Conservation (phyloP, 30 jellyfish, hydroid and myxozoan genomes). For the Cassiopea xamachana region DNA sequence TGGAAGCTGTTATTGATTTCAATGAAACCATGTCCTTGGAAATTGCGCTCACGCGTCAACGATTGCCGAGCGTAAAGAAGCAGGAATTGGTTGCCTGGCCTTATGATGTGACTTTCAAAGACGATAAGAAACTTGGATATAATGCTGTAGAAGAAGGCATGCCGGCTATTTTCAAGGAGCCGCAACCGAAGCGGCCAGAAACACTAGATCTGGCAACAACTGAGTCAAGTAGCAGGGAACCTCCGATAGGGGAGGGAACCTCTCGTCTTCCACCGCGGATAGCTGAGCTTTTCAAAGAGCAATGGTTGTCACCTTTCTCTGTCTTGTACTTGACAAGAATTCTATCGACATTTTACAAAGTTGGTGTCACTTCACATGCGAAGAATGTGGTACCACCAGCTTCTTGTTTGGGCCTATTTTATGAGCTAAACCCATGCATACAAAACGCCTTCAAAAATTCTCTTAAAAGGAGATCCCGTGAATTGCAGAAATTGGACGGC, state of each 20-base stretch:
- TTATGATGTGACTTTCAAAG: conserved; percentile 23
- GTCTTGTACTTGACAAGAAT: conserved; percentile 56
- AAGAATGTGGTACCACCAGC: conserved; percentile 20
- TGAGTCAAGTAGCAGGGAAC: background rate
- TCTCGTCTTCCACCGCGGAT: conserved; percentile 25
- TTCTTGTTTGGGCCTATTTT: conserved; percentile 48
- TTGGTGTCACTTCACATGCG: background rate
- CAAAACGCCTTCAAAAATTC: conserved; percentile 82
- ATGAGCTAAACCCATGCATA: conserved; percentile 63
- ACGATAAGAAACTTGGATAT: conserved; percentile 33
- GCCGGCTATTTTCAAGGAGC: conserved; percentile 5
- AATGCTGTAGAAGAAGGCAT: background rate
- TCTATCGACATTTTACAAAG: conserved; percentile 36
- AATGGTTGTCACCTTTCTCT: conserved; percentile 78
- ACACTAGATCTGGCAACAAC: conserved; percentile 2
- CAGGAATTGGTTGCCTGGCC: conserved; percentile 24
- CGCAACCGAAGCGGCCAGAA: conserved; percentile 28
- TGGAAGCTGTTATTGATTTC: background rate
- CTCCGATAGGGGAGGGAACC: background rate
- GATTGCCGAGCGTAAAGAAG: background rate
- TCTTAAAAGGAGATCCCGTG: conserved; percentile 78
- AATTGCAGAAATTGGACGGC: conserved; percentile 78
- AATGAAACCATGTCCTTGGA: conserved; percentile 47
- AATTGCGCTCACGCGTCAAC: conserved; percentile 26
- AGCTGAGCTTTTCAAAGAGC: conserved; percentile 67